Evolutionary conservation across 2,888 invertebrate species (phyloP), one percentile per base, ranked within the genome.

Genomic region (Dorcus parallelipipedus): DNA sequence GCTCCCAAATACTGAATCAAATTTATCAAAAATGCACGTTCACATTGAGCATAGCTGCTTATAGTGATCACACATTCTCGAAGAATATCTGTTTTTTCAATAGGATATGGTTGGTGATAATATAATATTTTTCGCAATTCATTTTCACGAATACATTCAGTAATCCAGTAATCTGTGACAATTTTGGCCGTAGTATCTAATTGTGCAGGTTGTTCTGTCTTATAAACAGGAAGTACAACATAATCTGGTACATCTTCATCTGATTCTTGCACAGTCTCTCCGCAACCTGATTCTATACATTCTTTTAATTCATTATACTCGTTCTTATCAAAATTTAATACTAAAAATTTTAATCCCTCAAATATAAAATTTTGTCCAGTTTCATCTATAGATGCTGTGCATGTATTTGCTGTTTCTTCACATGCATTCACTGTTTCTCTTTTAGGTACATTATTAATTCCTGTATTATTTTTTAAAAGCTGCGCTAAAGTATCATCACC

Each of bases 1-100:
- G 91, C 94, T 1, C 95, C 94, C 9, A 95, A 77, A 38, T 84
- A 76, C 64, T 84, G 84, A 1, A 89, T 88, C 41, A 95, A 76
- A 39, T 84, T 82, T 57, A 86, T 84, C 0, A 95, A 80, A 70
- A 88, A 93, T 20, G 83, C 84, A 26, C 93, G 79, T 78, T 95
- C 93, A 7, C 83, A 79, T 0, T 87, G 87, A 9, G 82, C 78
- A 74, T 92, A 95, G 0, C 88, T 86, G 68, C 93, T 94, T 63
- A 93, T 83, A 8, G 91, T 89, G 55, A 94, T 83, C 0, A 92
- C 90, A 68, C 91, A 90, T 45, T 84, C 86, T 0, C 74, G 68
- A 17, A 95, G 76, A 0, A 86, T 87, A 53, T 78, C 76, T 0
- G 76, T 70, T 3, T 74, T 68, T 0, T 79, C 69, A 26, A 83